These are phyloP conservation scores for Todiramphus saurophagus DNA, from an alignment of 2,113 vertebrate species.

Conservation along the genomic window DNA sequence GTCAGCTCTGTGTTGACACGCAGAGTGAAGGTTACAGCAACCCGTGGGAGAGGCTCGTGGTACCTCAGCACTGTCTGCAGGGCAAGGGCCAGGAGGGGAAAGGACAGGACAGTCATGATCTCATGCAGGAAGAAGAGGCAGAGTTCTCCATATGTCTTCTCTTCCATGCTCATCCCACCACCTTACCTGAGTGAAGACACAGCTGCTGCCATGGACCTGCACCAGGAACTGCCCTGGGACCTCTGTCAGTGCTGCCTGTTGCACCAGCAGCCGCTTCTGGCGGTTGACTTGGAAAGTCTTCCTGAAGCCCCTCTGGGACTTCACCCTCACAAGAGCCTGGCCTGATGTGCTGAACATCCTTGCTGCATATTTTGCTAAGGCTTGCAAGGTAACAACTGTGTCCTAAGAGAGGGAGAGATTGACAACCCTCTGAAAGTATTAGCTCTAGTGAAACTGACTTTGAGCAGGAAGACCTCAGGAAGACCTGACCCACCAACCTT, in stretches of 20 bases:
- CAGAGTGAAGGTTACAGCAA: slow-evolving; percentile 1
- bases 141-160: not conserved
- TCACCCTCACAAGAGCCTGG: slow-evolving; percentile 69
- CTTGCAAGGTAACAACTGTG: slow-evolving; percentile 86
- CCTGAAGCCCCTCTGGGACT: slow-evolving; percentile 45
- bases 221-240: slow-evolving; percentile 74
- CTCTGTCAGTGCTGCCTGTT: slow-evolving; percentile 72
- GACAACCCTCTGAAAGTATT: not conserved
- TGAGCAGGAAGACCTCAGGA: not conserved
- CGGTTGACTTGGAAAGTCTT: slow-evolving; percentile 73
- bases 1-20: slow-evolving; percentile 11
- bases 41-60: not conserved
- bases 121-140: not conserved
- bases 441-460: rapidly evolving
- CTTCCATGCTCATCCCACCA: rapidly evolving
- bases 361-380: slow-evolving; percentile 78
- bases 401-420: slow-evolving; percentile 68
- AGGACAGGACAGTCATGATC: not conserved
- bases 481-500: not conserved
- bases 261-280: slow-evolving; percentile 79
- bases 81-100: not conserved
- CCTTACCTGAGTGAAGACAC: slow-evolving; percentile 78
- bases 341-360: slow-evolving; percentile 59
- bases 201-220: slow-evolving; percentile 72
- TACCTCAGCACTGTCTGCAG: slow-evolving; percentile 35